Base-by-base conservation (phyloP, 2,113 vertebrate genomes). In the Gadus macrocephalus region DNA sequence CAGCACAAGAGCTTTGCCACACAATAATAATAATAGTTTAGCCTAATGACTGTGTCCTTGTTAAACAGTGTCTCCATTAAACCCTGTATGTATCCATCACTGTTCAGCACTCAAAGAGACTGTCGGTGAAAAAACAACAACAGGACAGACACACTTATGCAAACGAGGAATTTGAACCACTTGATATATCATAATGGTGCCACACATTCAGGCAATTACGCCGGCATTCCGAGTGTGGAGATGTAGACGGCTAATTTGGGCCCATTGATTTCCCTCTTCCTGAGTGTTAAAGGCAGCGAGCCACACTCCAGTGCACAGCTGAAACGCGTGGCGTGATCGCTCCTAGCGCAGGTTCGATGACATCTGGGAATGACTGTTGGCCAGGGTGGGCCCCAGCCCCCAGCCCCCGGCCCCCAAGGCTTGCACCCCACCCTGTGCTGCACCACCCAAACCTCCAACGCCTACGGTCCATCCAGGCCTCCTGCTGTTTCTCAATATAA, bases 141-240 rank as follows among this genome's bases (percentile, higher is more conserved):
- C 17, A 55, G n/a, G 16, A 74, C 62, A 8, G 14, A 55, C 49
- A 19, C 11, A 71, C 75, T 14, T 38, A 71, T 19, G 17, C n/a
- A 82, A 77, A 66, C 9, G 53, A 75, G 69, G 64, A 81, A 79
- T 79, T 67, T 64, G 53, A 73, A 58, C 53, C 28, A 78, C 72
- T 66, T 67, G 53, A 84, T 80, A 74, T 70, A 83, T 70, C 79
- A 77, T 76, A 55, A 75, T 8, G 11, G 76, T 77, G 64, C 75
- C 72, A 83, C 80, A 89, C 60, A 8, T 68, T 86, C 75, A 78
- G 84, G 78, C 83, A 84, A 86, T 88, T 88, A 87, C 74, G 62
- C 70, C 84, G 72, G 75, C 82, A 88, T 88, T 83, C 79, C 67
- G 77, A 79, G 70, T 71, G 69, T 69, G 56, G 73, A 80, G 64